Evolutionary conservation across 2,888 invertebrate species (phyloP), one percentile per base, ranked within the genome.

Genomic region (Athalia rosae): DNA sequence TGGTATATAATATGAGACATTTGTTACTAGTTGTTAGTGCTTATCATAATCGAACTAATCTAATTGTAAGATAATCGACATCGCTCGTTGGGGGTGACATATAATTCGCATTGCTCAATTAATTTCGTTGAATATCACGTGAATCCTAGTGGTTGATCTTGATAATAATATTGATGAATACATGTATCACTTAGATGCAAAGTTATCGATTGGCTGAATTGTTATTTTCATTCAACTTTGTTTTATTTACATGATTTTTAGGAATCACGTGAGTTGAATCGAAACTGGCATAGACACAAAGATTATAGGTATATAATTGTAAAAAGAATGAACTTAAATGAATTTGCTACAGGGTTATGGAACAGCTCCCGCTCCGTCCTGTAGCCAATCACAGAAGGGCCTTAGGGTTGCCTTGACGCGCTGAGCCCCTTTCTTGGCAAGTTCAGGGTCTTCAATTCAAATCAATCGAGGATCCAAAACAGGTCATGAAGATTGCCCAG

Each of bases 291-390:
- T 41, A 9, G 45, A 47, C 67, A 43, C 58, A 11, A 61, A 71
- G 13, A 69, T 56, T 48, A 71, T 71, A 11, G 41, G 11, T 71
- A 71, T 71, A 71, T 43, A 47, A 28, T 47, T 61, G 74, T 74
- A 74, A 62, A 77, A 59, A 61, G 67, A 67, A 77, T 69, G 64
- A 71, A 77, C 67, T 71, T 69, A 71, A 77, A 77, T 77, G 77
- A 77, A 77, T 77, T 71, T 77, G 71, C 77, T 63, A 77, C 77
- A 77, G 77, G 77, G 69, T 77, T 69, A 53, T 77, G 77, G 77
- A 77, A 77, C 77, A 77, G 77, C 69, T 77, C 77, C 77, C 77
- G 77, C 71, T 77, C 77, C 77, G 77, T 71, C 77, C 77, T 77
- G 69, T 73, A 71, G 77, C 77, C 77, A 77, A 77, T 77, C 77